Conservation (phyloP, 1,140 invertebrate genomes). For the Antheraea mylitta region DNA sequence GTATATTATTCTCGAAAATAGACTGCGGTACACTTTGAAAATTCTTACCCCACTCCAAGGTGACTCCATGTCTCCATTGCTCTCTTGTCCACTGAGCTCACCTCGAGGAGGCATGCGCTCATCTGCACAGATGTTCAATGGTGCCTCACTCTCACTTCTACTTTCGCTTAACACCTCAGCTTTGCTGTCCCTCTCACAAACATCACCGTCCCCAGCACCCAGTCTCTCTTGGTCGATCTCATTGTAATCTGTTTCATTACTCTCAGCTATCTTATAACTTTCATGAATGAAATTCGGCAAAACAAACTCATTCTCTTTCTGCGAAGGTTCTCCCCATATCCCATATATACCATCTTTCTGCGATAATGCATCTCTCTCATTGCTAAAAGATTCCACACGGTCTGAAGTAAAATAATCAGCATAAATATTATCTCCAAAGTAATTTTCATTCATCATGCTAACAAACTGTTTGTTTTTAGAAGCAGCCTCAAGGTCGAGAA, state of each 20-base stretch:
- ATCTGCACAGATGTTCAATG: slow-evolving; percentile 88
- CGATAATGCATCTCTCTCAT: slow-evolving; percentile 48
- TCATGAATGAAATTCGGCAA: slow-evolving; percentile 72
- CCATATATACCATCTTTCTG: slow-evolving; percentile 55
- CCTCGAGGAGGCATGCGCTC: slow-evolving; percentile 91
- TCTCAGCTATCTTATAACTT: slow-evolving; percentile 67
- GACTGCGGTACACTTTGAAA: background rate
- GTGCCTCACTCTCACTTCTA: slow-evolving; percentile 80
- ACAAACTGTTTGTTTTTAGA: slow-evolving; percentile 70
- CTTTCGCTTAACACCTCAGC: slow-evolving; percentile 77
- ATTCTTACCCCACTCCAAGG: slow-evolving; percentile 81
- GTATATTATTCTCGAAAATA: background rate
- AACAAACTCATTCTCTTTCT: slow-evolving; percentile 68
- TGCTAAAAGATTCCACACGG: slow-evolving; percentile 69
- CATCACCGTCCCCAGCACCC: slow-evolving; percentile 39
- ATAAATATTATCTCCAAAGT: slow-evolving; percentile 72
- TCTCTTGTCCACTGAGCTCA: slow-evolving; percentile 90
- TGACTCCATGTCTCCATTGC: slow-evolving; percentile 86
- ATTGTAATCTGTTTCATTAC: slow-evolving; percentile 52
- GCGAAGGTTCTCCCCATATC: slow-evolving; percentile 64
- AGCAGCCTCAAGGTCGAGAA: slow-evolving; percentile 57
- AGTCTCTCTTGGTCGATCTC: slow-evolving; percentile 37
- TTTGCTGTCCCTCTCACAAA: slow-evolving; percentile 61
- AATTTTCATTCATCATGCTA: slow-evolving; percentile 72
- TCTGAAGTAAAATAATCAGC: slow-evolving; percentile 69